phyloP scores from a whole-genome alignment of 2,888 invertebrate genomes.

The Ornithoptera priamus region DNA sequence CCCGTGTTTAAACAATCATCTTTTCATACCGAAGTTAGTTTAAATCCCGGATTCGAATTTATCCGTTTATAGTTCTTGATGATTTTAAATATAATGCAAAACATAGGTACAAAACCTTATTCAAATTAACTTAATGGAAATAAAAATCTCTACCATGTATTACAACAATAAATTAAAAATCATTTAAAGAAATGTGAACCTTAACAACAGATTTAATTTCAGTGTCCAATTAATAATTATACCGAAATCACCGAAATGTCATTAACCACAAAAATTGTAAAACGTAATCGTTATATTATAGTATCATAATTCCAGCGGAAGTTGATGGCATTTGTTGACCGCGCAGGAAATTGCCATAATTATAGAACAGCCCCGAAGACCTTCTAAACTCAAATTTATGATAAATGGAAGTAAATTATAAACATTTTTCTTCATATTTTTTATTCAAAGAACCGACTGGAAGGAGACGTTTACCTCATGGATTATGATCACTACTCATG shows the following conservation, averaged over 20 bases:
- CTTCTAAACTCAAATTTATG: not conserved
- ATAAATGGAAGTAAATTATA: not conserved
- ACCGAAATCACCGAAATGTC: not conserved
- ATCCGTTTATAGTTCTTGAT: too few relatives aligned
- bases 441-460: not conserved
- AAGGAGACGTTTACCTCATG: too few relatives aligned
- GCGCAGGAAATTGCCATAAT: slow-evolving; percentile 4
- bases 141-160: too few relatives aligned
- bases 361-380: not conserved
- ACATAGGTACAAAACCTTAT: too few relatives aligned
- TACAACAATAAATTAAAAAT: too few relatives aligned
- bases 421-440: not conserved
- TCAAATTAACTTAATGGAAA: too few relatives aligned
- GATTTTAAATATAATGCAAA: too few relatives aligned
- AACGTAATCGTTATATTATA: not conserved
- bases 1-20: too few relatives aligned
- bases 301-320: not conserved
- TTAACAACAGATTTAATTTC: not conserved
- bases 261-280: not conserved
- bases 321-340: not conserved
- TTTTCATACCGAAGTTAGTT: too few relatives aligned
- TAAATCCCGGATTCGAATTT: too few relatives aligned
- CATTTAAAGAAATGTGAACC: too few relatives aligned
- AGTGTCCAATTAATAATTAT: not conserved
- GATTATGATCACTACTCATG: too few relatives aligned